These are phyloP conservation scores for Diachrysia chrysitis DNA, from an alignment of 2,888 invertebrate species.

Conservation along the genomic window DNA sequence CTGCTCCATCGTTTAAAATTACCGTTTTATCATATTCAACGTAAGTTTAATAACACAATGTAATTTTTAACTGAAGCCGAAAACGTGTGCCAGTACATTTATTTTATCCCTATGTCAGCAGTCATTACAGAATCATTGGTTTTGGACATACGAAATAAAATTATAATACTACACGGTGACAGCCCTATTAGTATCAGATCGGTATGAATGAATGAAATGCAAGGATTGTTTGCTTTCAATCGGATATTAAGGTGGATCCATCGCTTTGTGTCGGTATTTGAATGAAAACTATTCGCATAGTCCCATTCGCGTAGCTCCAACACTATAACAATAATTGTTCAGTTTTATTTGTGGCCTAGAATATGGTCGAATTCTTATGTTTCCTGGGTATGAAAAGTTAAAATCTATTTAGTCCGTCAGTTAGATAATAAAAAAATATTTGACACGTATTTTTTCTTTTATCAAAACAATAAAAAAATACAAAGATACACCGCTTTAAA, in stretches of 20 bases:
- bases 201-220: conserved; percentile 71
- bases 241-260: conserved; percentile 69
- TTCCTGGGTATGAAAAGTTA: too few relatives aligned
- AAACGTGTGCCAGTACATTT: too few relatives aligned
- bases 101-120: too few relatives aligned
- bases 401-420: too few relatives aligned
- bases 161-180: conserved; percentile 8
- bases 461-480: too few relatives aligned
- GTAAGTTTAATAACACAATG: too few relatives aligned
- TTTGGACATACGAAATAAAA: background rate
- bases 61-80: too few relatives aligned
- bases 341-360: conserved; percentile 7
- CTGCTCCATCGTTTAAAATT: too few relatives aligned
- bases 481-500: too few relatives aligned
- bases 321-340: conserved; percentile 44
- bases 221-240: conserved; percentile 71
- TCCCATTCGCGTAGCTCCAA: conserved; percentile 17
- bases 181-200: conserved; percentile 59
- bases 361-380: background rate
- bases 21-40: too few relatives aligned
- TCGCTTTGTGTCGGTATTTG: conserved; percentile 56
- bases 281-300: conserved; percentile 54
- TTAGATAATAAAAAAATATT: too few relatives aligned
- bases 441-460: too few relatives aligned
- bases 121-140: background rate